Evolutionary conservation across 2,113 vertebrate genomes (phyloP), one percentile per base, ranked within the genome.

Genomic region (Sander vitreus): DNA sequence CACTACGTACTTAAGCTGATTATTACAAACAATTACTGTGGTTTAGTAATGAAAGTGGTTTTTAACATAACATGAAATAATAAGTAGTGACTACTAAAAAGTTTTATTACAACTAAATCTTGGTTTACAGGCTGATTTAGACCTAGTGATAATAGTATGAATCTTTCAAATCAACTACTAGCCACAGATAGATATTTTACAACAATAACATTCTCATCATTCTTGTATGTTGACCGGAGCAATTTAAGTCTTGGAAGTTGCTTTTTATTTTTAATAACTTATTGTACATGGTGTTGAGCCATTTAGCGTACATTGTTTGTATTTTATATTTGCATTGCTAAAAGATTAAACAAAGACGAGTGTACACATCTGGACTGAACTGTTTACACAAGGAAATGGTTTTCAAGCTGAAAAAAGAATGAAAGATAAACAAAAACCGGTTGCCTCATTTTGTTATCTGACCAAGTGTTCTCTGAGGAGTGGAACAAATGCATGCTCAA

Each of bases 361-460:
- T 58, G 19, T 16, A 53, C 13, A 33, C 67, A 73, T 65, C n/a
- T 73, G 47, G 45, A 50, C 36, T 43, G 39, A 25, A 39, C n/a
- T 85, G 70, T 55, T 72, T 67, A 53, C 68, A 77, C 1, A 13
- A 64, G 47, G 15, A 76, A 65, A 16, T 65, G 19, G 11, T 68
- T 65, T 65, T 59, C 50, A 71, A 36, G 72, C 36, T 30, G 23
- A 45, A 48, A 53, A 57, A 8, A 58, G 63, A 68, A 30, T 10
- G 53, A 21, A 73, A 72, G 51, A 64, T 73, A 64, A 82, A 78
- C 30, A 72, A 57, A 83, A 73, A 10, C 57, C 27, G 55, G 36
- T 8, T 78, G 47, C 12, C 54, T 48, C 53, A 36, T 7, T 53
- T 57, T 75, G 58, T 54, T 57, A 33, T 25, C 58, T 66, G 59